Percentiles rank a stretch among this genome's conserved stretches.
Evolutionary conservation across 2,888 invertebrate genomes (phyloP).

Genomic region (Chydorus sphaericus): DNA sequence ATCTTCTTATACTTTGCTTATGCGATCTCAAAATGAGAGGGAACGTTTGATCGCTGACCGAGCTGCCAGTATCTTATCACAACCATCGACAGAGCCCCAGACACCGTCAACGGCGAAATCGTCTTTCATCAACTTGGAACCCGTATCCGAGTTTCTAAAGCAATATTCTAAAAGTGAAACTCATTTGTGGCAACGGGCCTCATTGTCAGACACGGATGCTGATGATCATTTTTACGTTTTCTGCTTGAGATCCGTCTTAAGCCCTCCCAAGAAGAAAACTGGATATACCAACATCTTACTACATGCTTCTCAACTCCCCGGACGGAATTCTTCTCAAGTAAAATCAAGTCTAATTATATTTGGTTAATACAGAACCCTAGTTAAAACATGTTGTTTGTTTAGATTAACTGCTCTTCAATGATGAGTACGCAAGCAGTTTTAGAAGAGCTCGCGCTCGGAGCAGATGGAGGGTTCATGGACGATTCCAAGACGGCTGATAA

Average conservation of each 20-base stretch:
- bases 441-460: not conserved
- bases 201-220: not conserved
- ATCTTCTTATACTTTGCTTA: not conserved
- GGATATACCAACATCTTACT: not conserved
- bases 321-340: not conserved
- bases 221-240: not conserved
- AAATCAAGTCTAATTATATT: too few relatives aligned
- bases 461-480: constrained; percentile 9
- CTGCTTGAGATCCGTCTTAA: not conserved
- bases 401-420: not conserved
- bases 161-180: not conserved
- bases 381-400: not conserved
- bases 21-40: constrained; percentile 28
- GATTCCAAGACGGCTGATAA: not conserved
- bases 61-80: constrained; percentile 30
- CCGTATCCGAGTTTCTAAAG: not conserved
- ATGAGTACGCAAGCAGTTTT: not conserved
- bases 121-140: not conserved
- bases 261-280: not conserved
- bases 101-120: not conserved
- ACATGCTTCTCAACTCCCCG: not conserved
- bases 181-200: not conserved
- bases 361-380: not conserved
- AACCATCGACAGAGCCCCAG: not conserved
- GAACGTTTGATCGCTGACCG: constrained; percentile 31